Conservation (phyloP, 2,113 vertebrate species). For the Mugil cephalus region DNA sequence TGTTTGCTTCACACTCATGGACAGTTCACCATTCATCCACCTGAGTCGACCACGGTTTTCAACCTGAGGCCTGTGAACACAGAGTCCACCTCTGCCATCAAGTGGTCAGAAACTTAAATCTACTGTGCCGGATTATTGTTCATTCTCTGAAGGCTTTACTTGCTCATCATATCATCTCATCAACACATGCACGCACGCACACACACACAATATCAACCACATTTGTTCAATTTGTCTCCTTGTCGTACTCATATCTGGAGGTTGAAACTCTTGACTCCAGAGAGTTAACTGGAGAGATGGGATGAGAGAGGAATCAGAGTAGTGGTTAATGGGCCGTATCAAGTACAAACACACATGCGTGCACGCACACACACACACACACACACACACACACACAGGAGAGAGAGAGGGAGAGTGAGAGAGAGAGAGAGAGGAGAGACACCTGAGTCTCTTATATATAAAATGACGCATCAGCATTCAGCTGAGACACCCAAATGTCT, state of each 20-base stretch:
- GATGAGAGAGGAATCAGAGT: conserved; percentile 74
- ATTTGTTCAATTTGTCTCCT: conserved; percentile 76
- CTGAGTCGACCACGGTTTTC: conserved; percentile 24
- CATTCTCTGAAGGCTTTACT: conserved; percentile 25
- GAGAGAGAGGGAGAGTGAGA: background rate
- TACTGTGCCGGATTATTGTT: conserved; percentile 25
- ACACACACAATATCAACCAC: conserved; percentile 13
- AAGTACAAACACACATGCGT: conserved; percentile 45
- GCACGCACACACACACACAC: conserved; percentile 28
- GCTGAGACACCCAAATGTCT: conserved; percentile 64
- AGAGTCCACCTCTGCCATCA: conserved; percentile 61
- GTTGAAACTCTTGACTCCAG: conserved; percentile 75
- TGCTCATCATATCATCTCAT: conserved; percentile 25
- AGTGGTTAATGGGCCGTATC: conserved; percentile 80
- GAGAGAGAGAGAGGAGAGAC: conserved; percentile 42
- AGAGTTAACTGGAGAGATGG: conserved; percentile 78
- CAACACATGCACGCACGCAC: background rate
- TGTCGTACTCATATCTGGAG: conserved; percentile 73
- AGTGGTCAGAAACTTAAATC: conserved; percentile 63
- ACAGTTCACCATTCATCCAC: conserved; percentile 38
- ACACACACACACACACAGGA: conserved; percentile 29
- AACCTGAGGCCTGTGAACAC: conserved; percentile 29
- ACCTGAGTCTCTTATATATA: conserved; percentile 79
- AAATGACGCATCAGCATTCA: conserved; percentile 76
- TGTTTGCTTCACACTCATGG: conserved; percentile 35